phyloP scores from a whole-genome alignment of 2,113 vertebrate species.

The Neolamprologus longior region DNA sequence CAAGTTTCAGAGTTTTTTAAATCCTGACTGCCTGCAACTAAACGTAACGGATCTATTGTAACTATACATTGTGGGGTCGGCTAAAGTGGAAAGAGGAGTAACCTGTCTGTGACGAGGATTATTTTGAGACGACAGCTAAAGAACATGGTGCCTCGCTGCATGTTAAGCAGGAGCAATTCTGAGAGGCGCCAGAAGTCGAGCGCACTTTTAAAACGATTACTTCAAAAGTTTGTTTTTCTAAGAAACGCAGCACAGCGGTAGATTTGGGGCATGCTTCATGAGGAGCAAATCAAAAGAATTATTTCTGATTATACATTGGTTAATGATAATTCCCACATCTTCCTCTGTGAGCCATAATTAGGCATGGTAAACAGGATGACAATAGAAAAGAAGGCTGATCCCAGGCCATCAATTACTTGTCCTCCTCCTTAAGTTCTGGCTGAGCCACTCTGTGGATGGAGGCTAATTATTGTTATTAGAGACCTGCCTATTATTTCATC shows the following conservation, averaged over 20 bases:
- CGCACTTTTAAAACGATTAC: background rate
- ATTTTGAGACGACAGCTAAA: slow-evolving; percentile 61
- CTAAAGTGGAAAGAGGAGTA: background rate
- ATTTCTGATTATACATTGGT: slow-evolving; percentile 69
- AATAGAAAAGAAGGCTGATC: slow-evolving; percentile 61
- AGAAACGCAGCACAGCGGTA: background rate
- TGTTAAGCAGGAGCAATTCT: background rate
- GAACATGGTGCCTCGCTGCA: slow-evolving; percentile 19
- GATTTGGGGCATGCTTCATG: slow-evolving; percentile 16
- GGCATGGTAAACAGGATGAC: slow-evolving; percentile 63
- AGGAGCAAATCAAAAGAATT: slow-evolving; percentile 58
- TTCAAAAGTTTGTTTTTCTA: background rate
- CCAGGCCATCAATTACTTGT: slow-evolving; percentile 66
- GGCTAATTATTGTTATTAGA: slow-evolving; percentile 72
- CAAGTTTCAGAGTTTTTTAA: background rate
- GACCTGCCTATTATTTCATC: slow-evolving; percentile 63
- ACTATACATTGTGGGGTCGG: background rate
- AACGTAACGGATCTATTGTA: background rate
- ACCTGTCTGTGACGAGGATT: slow-evolving; percentile 29
- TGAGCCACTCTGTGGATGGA: slow-evolving; percentile 48
- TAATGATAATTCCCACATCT: slow-evolving; percentile 67
- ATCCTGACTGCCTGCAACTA: background rate
- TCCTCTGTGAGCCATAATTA: slow-evolving; percentile 62
- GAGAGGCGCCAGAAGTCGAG: background rate
- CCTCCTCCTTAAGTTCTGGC: slow-evolving; percentile 55